A percentile compares a stretch with the other conserved stretches of the same genome.
These are phyloP conservation scores for Drosophila tanythrix DNA, from an alignment of 2,888 invertebrate genomes.

Conservation along the genomic window DNA sequence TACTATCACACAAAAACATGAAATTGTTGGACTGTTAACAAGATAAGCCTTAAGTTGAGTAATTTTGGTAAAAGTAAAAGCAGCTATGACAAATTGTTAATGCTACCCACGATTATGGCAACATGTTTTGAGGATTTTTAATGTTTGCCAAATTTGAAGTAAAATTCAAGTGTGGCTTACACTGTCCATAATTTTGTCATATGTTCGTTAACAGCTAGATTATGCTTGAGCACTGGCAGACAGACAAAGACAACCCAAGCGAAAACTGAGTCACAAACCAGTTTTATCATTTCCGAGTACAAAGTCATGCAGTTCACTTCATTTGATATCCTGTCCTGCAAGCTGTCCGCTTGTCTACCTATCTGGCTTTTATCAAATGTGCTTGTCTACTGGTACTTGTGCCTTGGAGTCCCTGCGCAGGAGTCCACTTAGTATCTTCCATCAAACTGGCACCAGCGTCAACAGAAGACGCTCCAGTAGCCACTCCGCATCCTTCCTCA, in stretches of 20 bases:
- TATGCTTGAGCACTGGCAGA: constrained; percentile 44
- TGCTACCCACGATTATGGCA: neutral
- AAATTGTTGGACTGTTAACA: neutral
- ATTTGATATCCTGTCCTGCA: constrained; percentile 32
- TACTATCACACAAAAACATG: neutral
- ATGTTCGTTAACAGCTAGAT: constrained; percentile 66
- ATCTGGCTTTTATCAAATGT: constrained; percentile 55
- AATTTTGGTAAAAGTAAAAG: neutral
- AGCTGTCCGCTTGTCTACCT: constrained; percentile 8
- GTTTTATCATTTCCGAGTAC: constrained; percentile 64
- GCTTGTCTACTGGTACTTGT: constrained; percentile 47
- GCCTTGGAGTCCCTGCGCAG: constrained; percentile 20
- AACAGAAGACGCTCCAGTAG: constrained; percentile 6
- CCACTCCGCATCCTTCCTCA: neutral
- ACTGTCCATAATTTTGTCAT: constrained; percentile 13
- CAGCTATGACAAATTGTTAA: neutral
- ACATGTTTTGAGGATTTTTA: constrained; percentile 10
- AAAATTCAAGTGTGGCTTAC: constrained; percentile 20
- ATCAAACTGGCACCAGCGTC: constrained; percentile 45
- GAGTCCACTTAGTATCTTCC: constrained; percentile 56
- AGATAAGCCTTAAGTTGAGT: neutral
- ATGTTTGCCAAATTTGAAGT: constrained; percentile 9
- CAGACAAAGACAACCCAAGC: constrained; percentile 25
- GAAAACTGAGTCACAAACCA: constrained; percentile 65
- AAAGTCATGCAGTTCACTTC: constrained; percentile 37